These are phyloP conservation scores for Drosophila sordidapex DNA, from an alignment of 2,888 invertebrate genomes.

Conservation along the genomic window DNA sequence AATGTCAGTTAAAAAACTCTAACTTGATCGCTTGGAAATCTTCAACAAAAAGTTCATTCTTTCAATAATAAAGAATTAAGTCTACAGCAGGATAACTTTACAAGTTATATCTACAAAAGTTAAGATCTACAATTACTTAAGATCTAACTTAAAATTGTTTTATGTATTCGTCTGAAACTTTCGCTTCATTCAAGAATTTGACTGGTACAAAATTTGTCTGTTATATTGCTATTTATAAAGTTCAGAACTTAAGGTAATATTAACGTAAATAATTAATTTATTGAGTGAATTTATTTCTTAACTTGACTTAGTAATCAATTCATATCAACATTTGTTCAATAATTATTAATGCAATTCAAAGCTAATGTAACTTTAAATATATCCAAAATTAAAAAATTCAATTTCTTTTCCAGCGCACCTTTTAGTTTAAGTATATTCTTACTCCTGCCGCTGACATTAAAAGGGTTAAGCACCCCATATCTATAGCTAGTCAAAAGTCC, in stretches of 20 bases:
- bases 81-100: not conserved
- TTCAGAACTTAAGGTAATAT: not conserved
- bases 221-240: not conserved
- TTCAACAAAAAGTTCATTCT: not conserved
- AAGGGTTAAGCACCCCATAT: slow-evolving; percentile 40
- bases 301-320: not conserved
- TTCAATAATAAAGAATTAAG: not conserved
- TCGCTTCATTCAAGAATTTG: not conserved
- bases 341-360: not conserved
- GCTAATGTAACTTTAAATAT: not conserved
- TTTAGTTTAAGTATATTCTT: not conserved
- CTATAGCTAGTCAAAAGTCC: slow-evolving; percentile 36
- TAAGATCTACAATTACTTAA: not conserved
- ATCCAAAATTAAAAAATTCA: not conserved
- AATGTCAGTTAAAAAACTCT: slow-evolving; percentile 9
- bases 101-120: not conserved
- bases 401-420: not conserved
- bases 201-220: too few species aligned
- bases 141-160: accelerated
- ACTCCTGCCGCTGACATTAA: slow-evolving; percentile 28
- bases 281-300: not conserved
- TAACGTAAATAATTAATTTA: not conserved
- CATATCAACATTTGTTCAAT: not conserved
- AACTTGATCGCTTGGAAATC: not conserved
- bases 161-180: not conserved